Conservation (phyloP, 2,888 invertebrate species). For the Tenthredo notha region DNA sequence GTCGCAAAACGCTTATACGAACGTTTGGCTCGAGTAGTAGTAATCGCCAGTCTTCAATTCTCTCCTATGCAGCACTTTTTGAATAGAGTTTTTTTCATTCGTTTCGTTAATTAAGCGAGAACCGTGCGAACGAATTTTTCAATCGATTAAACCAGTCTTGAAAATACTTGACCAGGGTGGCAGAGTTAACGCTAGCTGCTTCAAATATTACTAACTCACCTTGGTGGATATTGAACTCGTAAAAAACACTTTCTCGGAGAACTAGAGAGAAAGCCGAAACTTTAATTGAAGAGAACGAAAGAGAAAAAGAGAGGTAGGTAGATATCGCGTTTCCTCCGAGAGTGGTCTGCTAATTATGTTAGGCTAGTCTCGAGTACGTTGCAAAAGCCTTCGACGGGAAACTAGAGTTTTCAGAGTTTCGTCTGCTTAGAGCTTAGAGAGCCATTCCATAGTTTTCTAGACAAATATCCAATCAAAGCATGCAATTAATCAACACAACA, state of each 20-base stretch:
- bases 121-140: not conserved
- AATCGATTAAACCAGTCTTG: conserved; percentile 4
- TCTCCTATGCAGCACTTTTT: not conserved
- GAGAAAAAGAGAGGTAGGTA: conserved; percentile 38
- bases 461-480: not conserved
- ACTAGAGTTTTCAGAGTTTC: conserved; percentile 32
- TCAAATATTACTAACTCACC: conserved; percentile 36
- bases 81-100: not conserved
- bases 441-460: conserved; percentile 4
- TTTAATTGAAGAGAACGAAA: conserved; percentile 42
- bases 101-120: conserved; percentile 1
- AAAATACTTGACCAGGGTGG: conserved; percentile 4
- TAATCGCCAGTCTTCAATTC: not conserved
- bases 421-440: conserved; percentile 30
- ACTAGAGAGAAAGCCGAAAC: conserved; percentile 30
- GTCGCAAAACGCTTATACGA: not conserved
- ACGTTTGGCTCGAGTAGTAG: not conserved
- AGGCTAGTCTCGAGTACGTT: conserved; percentile 52
- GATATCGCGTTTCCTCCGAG: conserved; percentile 63
- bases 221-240: conserved; percentile 29
- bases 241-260: conserved; percentile 43
- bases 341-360: conserved; percentile 65
- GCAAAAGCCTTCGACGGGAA: conserved; percentile 34
- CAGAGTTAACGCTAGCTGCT: not conserved
- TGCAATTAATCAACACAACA: not conserved